Evolutionary conservation across 1,140 invertebrate genomes (phyloP).

Genomic region (Pseudoatta argentina): DNA sequence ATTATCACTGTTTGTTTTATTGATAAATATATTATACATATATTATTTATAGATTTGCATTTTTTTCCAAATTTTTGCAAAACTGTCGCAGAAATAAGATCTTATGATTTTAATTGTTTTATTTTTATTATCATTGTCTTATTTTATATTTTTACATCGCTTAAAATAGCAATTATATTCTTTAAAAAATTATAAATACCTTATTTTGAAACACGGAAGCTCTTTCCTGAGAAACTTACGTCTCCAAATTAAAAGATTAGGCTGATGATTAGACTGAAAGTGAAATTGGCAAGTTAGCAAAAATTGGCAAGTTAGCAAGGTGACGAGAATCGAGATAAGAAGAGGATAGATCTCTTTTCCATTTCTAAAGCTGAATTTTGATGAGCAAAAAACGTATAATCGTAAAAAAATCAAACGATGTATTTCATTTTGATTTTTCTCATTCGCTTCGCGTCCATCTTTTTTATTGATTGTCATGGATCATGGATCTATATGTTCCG

Average conservation of each 20-base stretch:
- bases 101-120: conserved; percentile 6
- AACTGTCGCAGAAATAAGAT: neutral
- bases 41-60: neutral
- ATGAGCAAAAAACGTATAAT: neutral
- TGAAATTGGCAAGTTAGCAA: neutral
- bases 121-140: neutral
- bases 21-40: neutral
- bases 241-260: conserved; percentile 9
- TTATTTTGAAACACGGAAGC: neutral
- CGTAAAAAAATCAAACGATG: conserved; percentile 37
- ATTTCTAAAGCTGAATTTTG: conserved; percentile 1
- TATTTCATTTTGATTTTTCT: conserved; percentile 8
- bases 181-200: neutral
- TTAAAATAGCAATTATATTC: neutral
- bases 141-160: neutral
- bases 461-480: conserved; percentile 1
- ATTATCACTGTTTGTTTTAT: neutral
- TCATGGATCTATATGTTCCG: conserved; percentile 29
- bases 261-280: conserved; percentile 1
- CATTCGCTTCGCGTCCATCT: conserved; percentile 1
- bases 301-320: neutral
- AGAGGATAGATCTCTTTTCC: conserved; percentile 1
- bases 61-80: neutral
- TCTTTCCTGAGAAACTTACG: neutral
- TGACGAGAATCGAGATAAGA: neutral